phyloP scores from a whole-genome alignment of 2,888 invertebrate species.

The Mamestra brassicae region DNA sequence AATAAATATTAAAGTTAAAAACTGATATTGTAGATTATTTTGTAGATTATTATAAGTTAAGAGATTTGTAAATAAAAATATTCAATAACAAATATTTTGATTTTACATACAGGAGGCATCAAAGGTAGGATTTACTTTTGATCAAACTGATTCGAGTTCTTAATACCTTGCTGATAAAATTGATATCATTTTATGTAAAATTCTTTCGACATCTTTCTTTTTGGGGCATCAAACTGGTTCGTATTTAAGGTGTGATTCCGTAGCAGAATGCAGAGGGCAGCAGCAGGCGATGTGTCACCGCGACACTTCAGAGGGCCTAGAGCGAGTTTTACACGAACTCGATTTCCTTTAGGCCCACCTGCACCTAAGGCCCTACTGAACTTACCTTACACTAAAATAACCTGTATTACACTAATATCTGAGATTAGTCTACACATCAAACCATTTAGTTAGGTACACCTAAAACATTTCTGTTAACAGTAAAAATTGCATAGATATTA shows the following conservation, averaged over 20 bases:
- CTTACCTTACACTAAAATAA: slow-evolving; percentile 17
- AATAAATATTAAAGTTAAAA: slow-evolving; percentile 32
- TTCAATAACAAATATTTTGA: slow-evolving; percentile 10
- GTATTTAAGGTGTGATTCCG: background rate
- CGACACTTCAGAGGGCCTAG: background rate
- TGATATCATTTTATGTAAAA: background rate
- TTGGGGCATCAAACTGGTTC: slow-evolving; percentile 8
- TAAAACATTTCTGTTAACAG: slow-evolving; percentile 31
- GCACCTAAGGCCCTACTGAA: slow-evolving; percentile 25
- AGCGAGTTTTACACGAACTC: too few relatives aligned
- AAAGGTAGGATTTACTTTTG: background rate
- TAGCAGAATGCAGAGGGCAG: background rate
- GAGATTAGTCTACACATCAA: slow-evolving; percentile 59
- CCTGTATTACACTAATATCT: slow-evolving; percentile 41
- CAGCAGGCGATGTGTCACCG: background rate
- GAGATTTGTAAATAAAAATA: background rate
- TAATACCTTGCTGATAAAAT: slow-evolving; percentile 3
- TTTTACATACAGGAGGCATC: background rate
- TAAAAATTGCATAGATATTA: slow-evolving; percentile 14
- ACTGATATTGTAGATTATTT: background rate
- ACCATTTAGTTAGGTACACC: slow-evolving; percentile 31
- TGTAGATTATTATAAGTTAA: background rate
- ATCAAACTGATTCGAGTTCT: slow-evolving; percentile 8
- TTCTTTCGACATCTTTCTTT: background rate
- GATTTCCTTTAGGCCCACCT: slow-evolving; percentile 19